These are phyloP conservation scores for Hartigia nigra DNA, from an alignment of 2,888 invertebrate species.

Conservation along the genomic window DNA sequence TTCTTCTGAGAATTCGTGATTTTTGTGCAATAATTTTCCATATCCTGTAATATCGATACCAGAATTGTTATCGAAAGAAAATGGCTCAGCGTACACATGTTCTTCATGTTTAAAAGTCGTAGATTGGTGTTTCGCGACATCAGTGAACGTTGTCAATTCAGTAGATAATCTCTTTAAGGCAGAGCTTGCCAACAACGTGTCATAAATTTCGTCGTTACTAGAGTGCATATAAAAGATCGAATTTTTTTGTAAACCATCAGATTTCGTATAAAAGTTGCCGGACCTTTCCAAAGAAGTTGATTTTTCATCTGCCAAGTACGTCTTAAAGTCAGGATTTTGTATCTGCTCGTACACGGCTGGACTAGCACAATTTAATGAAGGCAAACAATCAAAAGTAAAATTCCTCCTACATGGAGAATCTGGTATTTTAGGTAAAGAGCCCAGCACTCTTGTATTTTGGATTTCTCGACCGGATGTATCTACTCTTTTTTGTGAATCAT, in stretches of 20 bases:
- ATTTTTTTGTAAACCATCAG: constrained; percentile 26
- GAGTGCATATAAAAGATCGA: constrained; percentile 19
- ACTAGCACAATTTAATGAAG: constrained; percentile 56
- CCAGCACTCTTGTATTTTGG: constrained; percentile 31
- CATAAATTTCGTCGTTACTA: constrained; percentile 21
- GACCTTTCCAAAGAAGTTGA: constrained; percentile 13
- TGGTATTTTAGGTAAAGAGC: constrained; percentile 22
- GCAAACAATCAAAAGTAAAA: constrained; percentile 60
- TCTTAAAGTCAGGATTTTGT: constrained; percentile 31
- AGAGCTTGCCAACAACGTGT: constrained; percentile 26
- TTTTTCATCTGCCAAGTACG: constrained; percentile 29
- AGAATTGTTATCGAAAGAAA: constrained; percentile 41
- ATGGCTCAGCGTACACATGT: constrained; percentile 75
- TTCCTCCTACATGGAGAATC: constrained; percentile 40
- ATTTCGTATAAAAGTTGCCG: constrained; percentile 25
- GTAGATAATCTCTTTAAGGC: constrained; percentile 31
- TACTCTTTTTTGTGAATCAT: constrained; percentile 37
- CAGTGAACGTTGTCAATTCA: constrained; percentile 32
- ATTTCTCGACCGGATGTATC: constrained; percentile 26
- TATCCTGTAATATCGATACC: constrained; percentile 38
- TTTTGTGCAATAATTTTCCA: constrained; percentile 26
- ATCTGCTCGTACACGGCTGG: constrained; percentile 39
- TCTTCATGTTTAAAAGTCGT: constrained; percentile 61
- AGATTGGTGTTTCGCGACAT: constrained; percentile 24
- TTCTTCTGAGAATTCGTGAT: constrained; percentile 36